Percentiles rank a stretch among this genome's conserved stretches.
These are phyloP conservation scores for Baccha elongata DNA, from an alignment of 2,888 invertebrate species.

Conservation along the genomic window DNA sequence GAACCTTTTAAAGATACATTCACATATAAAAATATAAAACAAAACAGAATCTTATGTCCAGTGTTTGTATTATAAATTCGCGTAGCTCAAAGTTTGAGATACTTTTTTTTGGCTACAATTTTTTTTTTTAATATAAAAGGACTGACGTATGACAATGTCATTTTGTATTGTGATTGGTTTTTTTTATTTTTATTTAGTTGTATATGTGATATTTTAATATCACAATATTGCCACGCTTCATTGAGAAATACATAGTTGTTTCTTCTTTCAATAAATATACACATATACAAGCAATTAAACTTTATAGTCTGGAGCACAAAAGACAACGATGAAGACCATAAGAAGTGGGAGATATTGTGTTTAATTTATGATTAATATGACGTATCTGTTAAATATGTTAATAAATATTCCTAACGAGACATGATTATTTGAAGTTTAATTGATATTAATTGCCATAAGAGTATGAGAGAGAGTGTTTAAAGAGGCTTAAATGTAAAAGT, in stretches of 20 bases:
- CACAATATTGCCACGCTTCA: conserved; percentile 61
- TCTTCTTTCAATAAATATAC: not conserved
- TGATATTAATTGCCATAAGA: conserved; percentile 60
- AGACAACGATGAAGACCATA: conserved; percentile 15
- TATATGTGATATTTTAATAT: conserved; percentile 52
- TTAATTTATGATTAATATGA: conserved; percentile 68
- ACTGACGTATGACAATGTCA: conserved; percentile 75
- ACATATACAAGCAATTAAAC: conserved; percentile 59
- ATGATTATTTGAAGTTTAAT: conserved; percentile 54
- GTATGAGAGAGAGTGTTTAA: conserved; percentile 22
- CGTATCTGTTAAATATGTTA: conserved; percentile 68
- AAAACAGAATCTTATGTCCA: conserved; percentile 49
- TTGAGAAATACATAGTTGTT: conserved; percentile 57
- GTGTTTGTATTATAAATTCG: not conserved
- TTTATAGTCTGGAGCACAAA: conserved; percentile 16
- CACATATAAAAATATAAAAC: conserved; percentile 21
- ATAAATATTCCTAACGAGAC: conserved; percentile 63
- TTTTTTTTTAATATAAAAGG: conserved; percentile 75
- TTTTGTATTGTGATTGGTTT: conserved; percentile 57
- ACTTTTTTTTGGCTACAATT: conserved; percentile 58
- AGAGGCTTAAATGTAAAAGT: conserved; percentile 7
- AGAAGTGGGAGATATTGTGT: conserved; percentile 66
- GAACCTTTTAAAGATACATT: conserved; percentile 14
- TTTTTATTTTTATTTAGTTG: conserved; percentile 17
- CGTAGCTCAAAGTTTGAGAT: conserved; percentile 29